These are phyloP conservation scores for Tortrix viridana DNA, from an alignment of 2,888 invertebrate genomes.

Conservation along the genomic window DNA sequence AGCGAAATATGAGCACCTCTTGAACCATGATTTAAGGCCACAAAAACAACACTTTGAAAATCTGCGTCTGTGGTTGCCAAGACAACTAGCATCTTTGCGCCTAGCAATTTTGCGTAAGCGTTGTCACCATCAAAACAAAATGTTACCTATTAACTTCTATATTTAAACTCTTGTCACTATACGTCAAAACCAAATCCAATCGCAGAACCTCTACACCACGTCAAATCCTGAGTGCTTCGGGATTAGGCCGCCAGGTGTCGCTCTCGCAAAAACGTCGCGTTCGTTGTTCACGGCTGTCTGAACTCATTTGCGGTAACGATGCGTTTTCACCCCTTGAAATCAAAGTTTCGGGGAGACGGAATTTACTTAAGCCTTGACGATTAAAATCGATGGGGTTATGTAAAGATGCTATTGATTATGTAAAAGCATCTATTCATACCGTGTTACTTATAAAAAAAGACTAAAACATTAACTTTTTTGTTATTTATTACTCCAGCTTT, in stretches of 20 bases:
- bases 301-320: constrained; percentile 63
- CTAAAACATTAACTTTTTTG: too few relatives aligned
- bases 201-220: constrained; percentile 28
- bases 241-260: constrained; percentile 67
- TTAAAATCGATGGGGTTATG: constrained; percentile 44
- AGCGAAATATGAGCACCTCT: too few relatives aligned
- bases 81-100: too few relatives aligned
- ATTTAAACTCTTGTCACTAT: background rate
- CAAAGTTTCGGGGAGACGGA: constrained; percentile 48
- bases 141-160: background rate
- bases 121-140: background rate
- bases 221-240: constrained; percentile 70
- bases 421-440: constrained; percentile 1
- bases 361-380: constrained; percentile 56
- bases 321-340: constrained; percentile 46
- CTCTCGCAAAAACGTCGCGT: constrained; percentile 68
- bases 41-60: too few relatives aligned
- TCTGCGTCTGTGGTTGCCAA: too few relatives aligned
- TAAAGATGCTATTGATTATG: constrained; percentile 17
- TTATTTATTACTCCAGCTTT: too few relatives aligned
- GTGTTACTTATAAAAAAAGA: too few relatives aligned
- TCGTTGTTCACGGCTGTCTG: constrained; percentile 73
- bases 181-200: constrained; percentile 20
- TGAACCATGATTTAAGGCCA: too few relatives aligned
- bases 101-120: too few relatives aligned